Evolutionary conservation across 1,140 invertebrate genomes (phyloP).

Genomic region (Tetragonula clypearis): DNA sequence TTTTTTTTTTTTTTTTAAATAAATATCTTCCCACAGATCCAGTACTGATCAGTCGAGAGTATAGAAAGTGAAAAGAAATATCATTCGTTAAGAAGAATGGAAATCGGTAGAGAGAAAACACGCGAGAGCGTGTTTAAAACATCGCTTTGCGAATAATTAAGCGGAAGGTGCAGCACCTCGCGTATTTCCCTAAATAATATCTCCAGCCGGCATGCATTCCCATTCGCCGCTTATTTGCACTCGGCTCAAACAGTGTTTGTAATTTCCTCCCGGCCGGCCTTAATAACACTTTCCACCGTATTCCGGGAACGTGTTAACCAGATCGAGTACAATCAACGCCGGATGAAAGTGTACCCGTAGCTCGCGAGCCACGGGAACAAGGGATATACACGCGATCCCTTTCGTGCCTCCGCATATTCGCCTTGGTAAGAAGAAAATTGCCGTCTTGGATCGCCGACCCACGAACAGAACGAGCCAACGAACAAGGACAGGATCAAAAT

Average conservation of each 20-base stretch:
- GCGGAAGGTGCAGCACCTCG: not conserved
- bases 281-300: conserved; percentile 63
- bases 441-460: conserved; percentile 50
- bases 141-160: conserved; percentile 19
- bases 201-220: conserved; percentile 22
- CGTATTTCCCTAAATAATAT: conserved; percentile 28
- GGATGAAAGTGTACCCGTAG: conserved; percentile 52
- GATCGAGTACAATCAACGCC: conserved; percentile 60
- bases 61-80: not conserved
- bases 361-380: conserved; percentile 51
- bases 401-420: conserved; percentile 60
- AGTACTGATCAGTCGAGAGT: not conserved
- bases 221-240: conserved; percentile 53
- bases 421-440: conserved; percentile 68
- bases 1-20: too few relatives aligned
- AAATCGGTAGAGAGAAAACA: not conserved
- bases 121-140: not conserved
- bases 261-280: conserved; percentile 47
- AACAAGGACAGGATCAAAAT: conserved; percentile 24
- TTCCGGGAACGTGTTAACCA: conserved; percentile 67
- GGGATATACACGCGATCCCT: conserved; percentile 56
- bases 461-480: not conserved
- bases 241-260: conserved; percentile 33
- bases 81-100: not conserved
- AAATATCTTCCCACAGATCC: too few relatives aligned